A percentile compares a stretch with the other conserved stretches of the same genome.
These are phyloP conservation scores for Diorhabda carinulata DNA, from an alignment of 1,140 invertebrate genomes.

Conservation along the genomic window DNA sequence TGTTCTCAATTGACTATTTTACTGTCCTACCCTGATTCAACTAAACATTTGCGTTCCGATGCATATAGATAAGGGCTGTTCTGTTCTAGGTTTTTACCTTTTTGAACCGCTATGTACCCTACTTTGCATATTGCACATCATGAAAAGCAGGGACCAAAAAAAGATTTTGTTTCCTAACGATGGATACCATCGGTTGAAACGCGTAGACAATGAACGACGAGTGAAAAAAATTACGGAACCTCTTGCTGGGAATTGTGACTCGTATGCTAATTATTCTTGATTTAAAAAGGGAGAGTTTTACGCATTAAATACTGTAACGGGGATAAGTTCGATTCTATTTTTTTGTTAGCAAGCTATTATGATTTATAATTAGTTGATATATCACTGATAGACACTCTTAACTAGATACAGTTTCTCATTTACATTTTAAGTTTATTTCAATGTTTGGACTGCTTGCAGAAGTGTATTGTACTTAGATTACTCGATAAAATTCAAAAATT, in stretches of 20 bases:
- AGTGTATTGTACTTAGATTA: too few relatives aligned
- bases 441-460: too few relatives aligned
- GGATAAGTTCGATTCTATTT: background rate
- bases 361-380: too few relatives aligned
- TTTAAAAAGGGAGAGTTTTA: background rate
- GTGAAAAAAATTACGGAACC: background rate
- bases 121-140: slow-evolving; percentile 2
- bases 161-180: background rate
- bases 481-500: too few relatives aligned
- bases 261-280: background rate
- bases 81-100: background rate
- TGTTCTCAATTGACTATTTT: too few relatives aligned
- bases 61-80: background rate
- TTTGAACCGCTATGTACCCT: background rate
- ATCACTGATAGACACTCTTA: too few relatives aligned
- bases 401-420: too few relatives aligned
- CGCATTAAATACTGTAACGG: background rate
- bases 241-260: background rate
- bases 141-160: background rate
- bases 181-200: background rate
- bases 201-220: background rate
- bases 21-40: too few relatives aligned
- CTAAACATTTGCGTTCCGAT: background rate
- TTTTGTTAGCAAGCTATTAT: too few relatives aligned
- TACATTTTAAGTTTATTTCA: too few relatives aligned